A percentile compares a stretch with the other conserved stretches of the same genome.
Evolutionary conservation across 2,113 vertebrate genomes (phyloP).

Genomic region (Coptodon bakossiorum): DNA sequence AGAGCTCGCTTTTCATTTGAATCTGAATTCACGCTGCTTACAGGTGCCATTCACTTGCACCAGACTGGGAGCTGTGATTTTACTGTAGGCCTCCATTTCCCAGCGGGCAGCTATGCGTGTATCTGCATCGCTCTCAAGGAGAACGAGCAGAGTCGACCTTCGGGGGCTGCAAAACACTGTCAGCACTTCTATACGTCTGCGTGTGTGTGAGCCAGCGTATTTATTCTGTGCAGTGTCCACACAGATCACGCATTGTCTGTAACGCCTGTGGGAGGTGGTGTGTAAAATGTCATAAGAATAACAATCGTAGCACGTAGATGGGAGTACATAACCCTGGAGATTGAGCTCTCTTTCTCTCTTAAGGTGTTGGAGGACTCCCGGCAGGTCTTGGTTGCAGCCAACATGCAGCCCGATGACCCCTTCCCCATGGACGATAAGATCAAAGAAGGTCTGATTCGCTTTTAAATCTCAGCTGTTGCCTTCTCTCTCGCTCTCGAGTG

Average conservation of each 20-base stretch:
- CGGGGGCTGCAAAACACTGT: constrained; percentile 12
- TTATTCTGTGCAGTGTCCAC: neutral
- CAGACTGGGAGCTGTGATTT: neutral
- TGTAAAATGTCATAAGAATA: neutral
- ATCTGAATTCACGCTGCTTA: neutral
- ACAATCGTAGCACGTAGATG: neutral
- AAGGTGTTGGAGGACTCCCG: constrained; percentile 95
- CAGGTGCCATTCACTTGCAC: neutral
- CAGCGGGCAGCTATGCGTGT: neutral
- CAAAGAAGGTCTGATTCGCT: constrained; percentile 84
- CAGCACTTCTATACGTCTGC: constrained; percentile 16
- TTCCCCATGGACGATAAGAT: constrained; percentile 95
- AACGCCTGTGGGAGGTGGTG: neutral
- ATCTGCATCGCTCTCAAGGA: constrained; percentile 29
- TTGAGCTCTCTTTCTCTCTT: neutral
- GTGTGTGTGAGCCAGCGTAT: neutral
- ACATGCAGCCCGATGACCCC: constrained; percentile 85
- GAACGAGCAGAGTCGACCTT: neutral
- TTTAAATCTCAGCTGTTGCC: neutral
- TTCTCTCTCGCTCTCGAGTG: neutral
- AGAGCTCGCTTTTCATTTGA: neutral
- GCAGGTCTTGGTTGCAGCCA: constrained; percentile 79
- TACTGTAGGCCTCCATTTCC: neutral
- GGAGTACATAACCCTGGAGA: neutral
- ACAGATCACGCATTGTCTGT: neutral